A percentile compares a stretch with the other conserved stretches of the same genome.
phyloP scores from a whole-genome alignment of 2,113 vertebrate genomes.

The Charadrius vociferus region DNA sequence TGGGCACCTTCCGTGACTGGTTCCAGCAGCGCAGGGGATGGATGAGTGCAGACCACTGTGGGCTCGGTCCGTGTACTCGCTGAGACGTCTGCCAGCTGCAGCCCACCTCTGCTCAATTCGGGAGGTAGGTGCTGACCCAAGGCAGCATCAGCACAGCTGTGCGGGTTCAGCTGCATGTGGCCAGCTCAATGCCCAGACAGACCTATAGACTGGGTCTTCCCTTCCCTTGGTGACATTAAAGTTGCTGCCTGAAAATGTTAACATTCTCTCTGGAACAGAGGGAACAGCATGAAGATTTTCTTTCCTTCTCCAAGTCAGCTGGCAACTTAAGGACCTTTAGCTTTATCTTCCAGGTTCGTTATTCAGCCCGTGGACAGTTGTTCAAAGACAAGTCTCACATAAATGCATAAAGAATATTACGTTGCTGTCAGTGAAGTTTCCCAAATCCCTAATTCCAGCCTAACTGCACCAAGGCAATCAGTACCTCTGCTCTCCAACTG shows the following conservation, averaged over 20 bases:
- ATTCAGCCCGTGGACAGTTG: not conserved
- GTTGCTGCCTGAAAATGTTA: not conserved
- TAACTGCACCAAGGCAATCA: not conserved
- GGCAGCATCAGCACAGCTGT: not conserved
- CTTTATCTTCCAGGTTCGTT: not conserved
- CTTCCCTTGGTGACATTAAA: not conserved
- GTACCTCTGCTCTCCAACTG: not conserved
- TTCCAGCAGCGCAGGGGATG: not conserved
- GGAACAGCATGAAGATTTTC: not conserved
- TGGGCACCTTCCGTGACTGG: rapidly evolving
- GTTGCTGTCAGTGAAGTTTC: not conserved
- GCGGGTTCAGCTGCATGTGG: not conserved
- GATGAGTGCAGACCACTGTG: rapidly evolving
- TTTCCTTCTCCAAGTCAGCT: not conserved
- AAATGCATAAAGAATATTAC: not conserved
- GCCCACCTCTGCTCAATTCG: not conserved
- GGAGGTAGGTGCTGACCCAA: not conserved
- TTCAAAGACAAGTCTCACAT: not conserved
- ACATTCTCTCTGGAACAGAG: not conserved
- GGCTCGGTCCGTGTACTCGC: not conserved
- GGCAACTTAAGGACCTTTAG: not conserved
- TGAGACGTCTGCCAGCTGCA: not conserved
- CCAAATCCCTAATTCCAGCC: not conserved
- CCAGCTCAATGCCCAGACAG: not conserved
- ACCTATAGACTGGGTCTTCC: not conserved